Conservation (phyloP, 2,797 vertebrate species). For the Carduelis carduelis region DNA sequence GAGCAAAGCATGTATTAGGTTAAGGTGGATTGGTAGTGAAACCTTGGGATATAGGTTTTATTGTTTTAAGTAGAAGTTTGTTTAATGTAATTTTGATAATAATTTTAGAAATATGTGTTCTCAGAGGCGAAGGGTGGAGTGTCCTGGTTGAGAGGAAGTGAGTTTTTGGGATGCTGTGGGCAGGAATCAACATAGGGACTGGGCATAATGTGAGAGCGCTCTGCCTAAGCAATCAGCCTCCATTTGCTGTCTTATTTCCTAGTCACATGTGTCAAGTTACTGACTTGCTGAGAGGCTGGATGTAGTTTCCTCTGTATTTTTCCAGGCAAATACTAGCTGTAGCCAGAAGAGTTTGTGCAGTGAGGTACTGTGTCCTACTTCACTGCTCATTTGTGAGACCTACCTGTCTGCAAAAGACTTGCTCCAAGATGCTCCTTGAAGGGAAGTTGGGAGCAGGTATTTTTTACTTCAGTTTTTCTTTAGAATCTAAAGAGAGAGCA, state of each 20-base stretch:
- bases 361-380: neutral
- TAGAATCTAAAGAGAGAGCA: neutral
- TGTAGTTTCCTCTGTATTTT: constrained; percentile 49
- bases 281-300: neutral
- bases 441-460: neutral
- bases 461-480: neutral
- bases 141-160: too few relatives aligned
- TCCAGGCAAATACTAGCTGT: neutral
- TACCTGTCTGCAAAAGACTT: neutral
- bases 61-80: too few relatives aligned
- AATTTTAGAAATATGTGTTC: too few relatives aligned
- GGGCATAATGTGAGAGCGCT: neutral
- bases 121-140: too few relatives aligned
- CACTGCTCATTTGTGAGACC: neutral
- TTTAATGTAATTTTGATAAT: too few relatives aligned
- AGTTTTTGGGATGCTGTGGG: too few relatives aligned
- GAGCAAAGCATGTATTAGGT: too few relatives aligned
- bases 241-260: neutral
- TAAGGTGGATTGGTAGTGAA: too few relatives aligned
- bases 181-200: fast-evolving
- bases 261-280: constrained; percentile 12
- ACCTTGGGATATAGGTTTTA: too few relatives aligned
- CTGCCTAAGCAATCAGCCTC: neutral
- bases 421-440: fast-evolving
- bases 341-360: neutral